Evolutionary conservation across 2,888 invertebrate species (phyloP).

Genomic region (Brachynemurus nebulosus): DNA sequence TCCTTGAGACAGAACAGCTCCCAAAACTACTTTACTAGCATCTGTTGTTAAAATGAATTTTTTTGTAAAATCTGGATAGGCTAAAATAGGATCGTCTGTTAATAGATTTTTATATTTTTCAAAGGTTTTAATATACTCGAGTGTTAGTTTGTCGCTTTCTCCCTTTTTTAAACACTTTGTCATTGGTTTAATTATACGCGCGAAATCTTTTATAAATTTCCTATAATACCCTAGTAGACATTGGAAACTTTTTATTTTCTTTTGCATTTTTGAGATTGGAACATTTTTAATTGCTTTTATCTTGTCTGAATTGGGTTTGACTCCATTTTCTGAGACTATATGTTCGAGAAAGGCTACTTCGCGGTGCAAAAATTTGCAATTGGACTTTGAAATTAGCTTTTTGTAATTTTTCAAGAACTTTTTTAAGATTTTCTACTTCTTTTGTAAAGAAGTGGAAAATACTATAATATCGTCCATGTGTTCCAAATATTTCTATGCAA

Average conservation of each 20-base stretch:
- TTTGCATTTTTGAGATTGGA: slow-evolving; percentile 15
- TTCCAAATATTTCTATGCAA: no score
- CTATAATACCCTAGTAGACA: slow-evolving; percentile 18
- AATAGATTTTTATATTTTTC: slow-evolving; percentile 19
- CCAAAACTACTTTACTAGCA: no score
- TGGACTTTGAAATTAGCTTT: no score
- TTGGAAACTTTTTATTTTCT: slow-evolving; percentile 15
- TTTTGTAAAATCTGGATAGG: slow-evolving; percentile 19
- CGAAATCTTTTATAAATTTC: slow-evolving; percentile 17
- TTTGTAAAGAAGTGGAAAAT: no score
- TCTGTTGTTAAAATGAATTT: slow-evolving; percentile 22
- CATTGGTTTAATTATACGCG: slow-evolving; percentile 16
- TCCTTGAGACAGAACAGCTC: no score
- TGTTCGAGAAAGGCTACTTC: no score
- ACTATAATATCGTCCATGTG: no score
- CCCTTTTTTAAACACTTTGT: slow-evolving; percentile 13
- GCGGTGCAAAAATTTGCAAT: no score
- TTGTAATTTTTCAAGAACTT: no score
- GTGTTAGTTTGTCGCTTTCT: slow-evolving; percentile 8
- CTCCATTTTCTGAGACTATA: no score
- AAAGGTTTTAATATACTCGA: slow-evolving; percentile 10
- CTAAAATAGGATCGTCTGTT: slow-evolving; percentile 17
- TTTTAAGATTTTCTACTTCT: no score
- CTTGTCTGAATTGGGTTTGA: slow-evolving; percentile 20
- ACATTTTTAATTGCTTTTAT: slow-evolving; percentile 16